Conservation (phyloP, 2,888 invertebrate genomes). For the Carabus problematicus region DNA sequence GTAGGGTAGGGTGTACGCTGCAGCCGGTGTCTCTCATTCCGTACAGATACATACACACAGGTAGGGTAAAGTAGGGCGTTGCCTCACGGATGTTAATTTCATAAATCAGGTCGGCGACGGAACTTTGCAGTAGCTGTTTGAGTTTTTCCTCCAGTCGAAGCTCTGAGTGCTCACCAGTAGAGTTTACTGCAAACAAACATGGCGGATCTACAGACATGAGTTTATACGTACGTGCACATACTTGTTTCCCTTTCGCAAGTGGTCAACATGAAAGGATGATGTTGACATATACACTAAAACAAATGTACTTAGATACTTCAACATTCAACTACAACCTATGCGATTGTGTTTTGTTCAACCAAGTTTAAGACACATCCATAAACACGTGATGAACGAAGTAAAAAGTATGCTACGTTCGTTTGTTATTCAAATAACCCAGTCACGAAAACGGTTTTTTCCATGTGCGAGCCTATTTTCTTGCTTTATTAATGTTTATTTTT, state of each 20-base stretch:
- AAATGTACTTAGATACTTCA: slow-evolving; percentile 8
- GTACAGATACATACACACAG: background rate
- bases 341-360: slow-evolving; percentile 16
- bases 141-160: slow-evolving; percentile 10
- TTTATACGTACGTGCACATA: too few relatives aligned
- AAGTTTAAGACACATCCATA: slow-evolving; percentile 6
- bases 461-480: background rate
- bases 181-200: slow-evolving; percentile 26
- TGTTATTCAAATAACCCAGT: slow-evolving; percentile 23
- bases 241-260: background rate
- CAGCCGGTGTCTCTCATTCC: too few relatives aligned
- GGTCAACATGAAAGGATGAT: slow-evolving; percentile 30
- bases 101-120: slow-evolving; percentile 32
- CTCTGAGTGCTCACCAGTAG: slow-evolving; percentile 5
- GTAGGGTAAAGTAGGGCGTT: slow-evolving; percentile 8
- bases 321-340: slow-evolving; percentile 1
- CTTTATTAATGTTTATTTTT: slow-evolving; percentile 33
- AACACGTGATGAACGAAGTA: slow-evolving; percentile 6
- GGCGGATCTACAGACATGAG: background rate
- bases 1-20: background rate
- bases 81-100: slow-evolving; percentile 34
- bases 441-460: background rate
- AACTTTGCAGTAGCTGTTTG: slow-evolving; percentile 34
- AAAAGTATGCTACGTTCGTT: background rate
- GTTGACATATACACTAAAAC: slow-evolving; percentile 30